These are phyloP conservation scores for Entosphenus tridentatus DNA, from an alignment of 2,113 vertebrate genomes.

Conservation along the genomic window DNA sequence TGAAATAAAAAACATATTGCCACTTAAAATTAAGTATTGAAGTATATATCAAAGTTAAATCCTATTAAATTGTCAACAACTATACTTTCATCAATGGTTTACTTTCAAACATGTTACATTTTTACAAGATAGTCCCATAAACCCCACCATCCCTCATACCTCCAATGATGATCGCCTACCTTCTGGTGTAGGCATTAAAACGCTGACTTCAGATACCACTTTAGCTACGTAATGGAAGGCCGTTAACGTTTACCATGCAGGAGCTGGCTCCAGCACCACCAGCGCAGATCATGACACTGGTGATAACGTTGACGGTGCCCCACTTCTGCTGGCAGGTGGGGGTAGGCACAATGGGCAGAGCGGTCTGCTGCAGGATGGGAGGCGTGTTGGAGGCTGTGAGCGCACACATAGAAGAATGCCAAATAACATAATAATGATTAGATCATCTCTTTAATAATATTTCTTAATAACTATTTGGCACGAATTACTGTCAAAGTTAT, in stretches of 20 bases:
- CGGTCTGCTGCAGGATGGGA: slow-evolving; percentile 19
- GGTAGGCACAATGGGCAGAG: slow-evolving; percentile 23
- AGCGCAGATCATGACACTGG: slow-evolving; percentile 20
- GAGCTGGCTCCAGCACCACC: slow-evolving; percentile 19
- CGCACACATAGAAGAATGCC: background rate
- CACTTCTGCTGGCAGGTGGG: slow-evolving; percentile 16
- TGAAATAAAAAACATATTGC: too few relatives aligned
- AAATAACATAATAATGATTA: background rate
- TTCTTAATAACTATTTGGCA: background rate
- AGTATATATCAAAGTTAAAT: too few relatives aligned
- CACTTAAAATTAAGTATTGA: too few relatives aligned
- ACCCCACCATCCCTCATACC: too few relatives aligned
- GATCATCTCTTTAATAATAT: background rate
- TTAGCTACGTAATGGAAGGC: slow-evolving; percentile 11
- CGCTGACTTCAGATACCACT: slow-evolving; percentile 17
- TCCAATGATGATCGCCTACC: too few relatives aligned
- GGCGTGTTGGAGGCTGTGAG: background rate
- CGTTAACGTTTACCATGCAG: slow-evolving; percentile 17
- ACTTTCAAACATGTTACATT: slow-evolving; percentile 27
- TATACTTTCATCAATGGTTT: slow-evolving; percentile 20
- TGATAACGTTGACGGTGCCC: slow-evolving; percentile 18
- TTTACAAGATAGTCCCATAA: slow-evolving; percentile 11
- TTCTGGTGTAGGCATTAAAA: slow-evolving; percentile 16
- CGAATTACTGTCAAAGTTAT: too few relatives aligned
- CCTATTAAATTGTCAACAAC: background rate